phyloP scores from a whole-genome alignment of 2,113 vertebrate genomes.

The Tragelaphus scriptus region DNA sequence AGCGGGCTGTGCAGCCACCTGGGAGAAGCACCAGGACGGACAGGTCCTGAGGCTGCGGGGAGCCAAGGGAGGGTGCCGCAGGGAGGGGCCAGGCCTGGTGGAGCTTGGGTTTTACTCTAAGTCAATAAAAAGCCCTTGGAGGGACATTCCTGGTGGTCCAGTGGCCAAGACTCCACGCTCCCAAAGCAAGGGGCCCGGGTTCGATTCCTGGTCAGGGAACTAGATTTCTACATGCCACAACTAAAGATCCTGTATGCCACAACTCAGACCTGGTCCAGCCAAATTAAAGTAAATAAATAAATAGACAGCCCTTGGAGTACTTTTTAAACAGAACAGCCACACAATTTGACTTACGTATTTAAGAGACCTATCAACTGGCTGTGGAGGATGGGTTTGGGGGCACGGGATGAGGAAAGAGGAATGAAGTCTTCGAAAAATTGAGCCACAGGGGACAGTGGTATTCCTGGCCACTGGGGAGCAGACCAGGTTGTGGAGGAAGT shows the following conservation, averaged over 20 bases:
- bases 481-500: background rate
- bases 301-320: background rate
- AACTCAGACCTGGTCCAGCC: background rate
- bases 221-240: background rate
- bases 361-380: background rate
- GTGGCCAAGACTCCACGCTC: background rate
- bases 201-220: background rate
- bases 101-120: background rate
- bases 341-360: background rate
- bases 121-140: background rate
- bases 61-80: no score
- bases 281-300: background rate
- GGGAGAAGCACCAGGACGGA: accelerated
- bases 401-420: background rate
- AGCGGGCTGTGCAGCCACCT: accelerated
- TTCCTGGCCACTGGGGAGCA: background rate
- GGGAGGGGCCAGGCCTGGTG: background rate
- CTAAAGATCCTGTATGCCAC: background rate
- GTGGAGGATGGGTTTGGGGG: background rate
- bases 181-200: background rate
- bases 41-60: no score
- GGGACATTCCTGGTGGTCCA: background rate
- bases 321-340: background rate
- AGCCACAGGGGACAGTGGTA: background rate
- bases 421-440: background rate